Base-by-base conservation (phyloP, 2,888 invertebrate genomes). In the Lepidocyrtoides sp. region DNA sequence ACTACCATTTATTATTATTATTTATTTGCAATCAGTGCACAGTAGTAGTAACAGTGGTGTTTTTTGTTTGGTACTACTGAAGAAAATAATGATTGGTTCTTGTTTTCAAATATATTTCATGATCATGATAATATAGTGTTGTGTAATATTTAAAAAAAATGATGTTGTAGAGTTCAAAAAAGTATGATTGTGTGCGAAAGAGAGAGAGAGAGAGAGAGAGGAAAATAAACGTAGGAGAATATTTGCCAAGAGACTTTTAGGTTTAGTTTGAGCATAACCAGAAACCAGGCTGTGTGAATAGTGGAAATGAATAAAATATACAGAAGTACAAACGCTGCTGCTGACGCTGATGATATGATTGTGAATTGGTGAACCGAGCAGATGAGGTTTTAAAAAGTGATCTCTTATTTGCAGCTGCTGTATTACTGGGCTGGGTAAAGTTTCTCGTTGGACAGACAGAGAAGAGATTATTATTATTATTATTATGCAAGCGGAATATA, bases 341-440 rank as follows among this genome's bases (percentile, higher is more conserved):
- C 72, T 72, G 23, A 44, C 72, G 72, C 44, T 72, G 41, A 66
- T 36, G 32, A 17, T n/a, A n/a, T 66, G 36, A 66, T 66, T 1
- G n/a, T 36, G 32, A 66, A n/a, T n/a, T 17, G 5, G 17, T 17
- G 36, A 32, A 36, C 36, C 12, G 41, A 69, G 4, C 8, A 20
- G n/a, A 72, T 72, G 41, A 44, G 23, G 17, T 26, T 41, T 41
- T 23, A 41, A 72, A 57, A 20, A 44, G 44, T 44, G 41, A 41
- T 72, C 23, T 72, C 36, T 69, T 69, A 36, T 69, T 72, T 44
- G 72, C 72, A 72, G 41, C 72, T 72, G 44, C 23, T 54, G 17
- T 63, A 2, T 14, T 57, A 3, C 12, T 41, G 72, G 44, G 72
- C 10, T 72, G 72, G 72, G 72, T 10, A 2, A 10, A 3, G 63